Conservation (phyloP, 2,888 invertebrate species). For the Frankliniella fusca region DNA sequence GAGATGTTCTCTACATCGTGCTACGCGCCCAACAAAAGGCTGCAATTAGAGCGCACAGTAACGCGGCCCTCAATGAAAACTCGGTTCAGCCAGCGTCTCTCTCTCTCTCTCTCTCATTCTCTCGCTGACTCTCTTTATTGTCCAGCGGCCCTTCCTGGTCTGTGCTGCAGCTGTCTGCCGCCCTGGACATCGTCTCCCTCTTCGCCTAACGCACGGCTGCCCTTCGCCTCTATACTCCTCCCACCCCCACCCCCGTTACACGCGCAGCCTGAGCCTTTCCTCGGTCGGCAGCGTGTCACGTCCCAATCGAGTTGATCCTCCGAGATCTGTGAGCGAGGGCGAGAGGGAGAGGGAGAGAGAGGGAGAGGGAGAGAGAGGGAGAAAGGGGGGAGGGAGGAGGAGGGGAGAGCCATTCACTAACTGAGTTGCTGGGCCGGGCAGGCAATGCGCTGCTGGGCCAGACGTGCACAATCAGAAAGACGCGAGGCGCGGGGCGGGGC, state of each 20-base stretch:
- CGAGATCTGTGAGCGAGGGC: not conserved
- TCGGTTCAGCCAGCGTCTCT: no score
- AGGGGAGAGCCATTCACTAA: conserved; percentile 8
- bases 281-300: not conserved
- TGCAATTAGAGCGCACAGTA: not conserved
- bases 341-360: no score
- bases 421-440: conserved; percentile 2
- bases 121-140: no score
- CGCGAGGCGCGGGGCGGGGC: not conserved
- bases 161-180: no score
- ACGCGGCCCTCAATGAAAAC: no score
- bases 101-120: no score
- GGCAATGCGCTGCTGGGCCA: not conserved
- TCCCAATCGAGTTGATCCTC: conserved; percentile 20
- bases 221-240: not conserved
- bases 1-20: not conserved
- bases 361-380: no score
- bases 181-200: no score
- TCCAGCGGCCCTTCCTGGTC: no score
- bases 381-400: not conserved
- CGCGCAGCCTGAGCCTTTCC: not conserved
- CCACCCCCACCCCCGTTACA: not conserved
- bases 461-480: conserved; percentile 23
- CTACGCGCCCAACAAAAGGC: not conserved
- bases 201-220: not conserved